Base-by-base conservation (phyloP, 2,113 vertebrate genomes). In the Heloderma charlesbogerti region DNA sequence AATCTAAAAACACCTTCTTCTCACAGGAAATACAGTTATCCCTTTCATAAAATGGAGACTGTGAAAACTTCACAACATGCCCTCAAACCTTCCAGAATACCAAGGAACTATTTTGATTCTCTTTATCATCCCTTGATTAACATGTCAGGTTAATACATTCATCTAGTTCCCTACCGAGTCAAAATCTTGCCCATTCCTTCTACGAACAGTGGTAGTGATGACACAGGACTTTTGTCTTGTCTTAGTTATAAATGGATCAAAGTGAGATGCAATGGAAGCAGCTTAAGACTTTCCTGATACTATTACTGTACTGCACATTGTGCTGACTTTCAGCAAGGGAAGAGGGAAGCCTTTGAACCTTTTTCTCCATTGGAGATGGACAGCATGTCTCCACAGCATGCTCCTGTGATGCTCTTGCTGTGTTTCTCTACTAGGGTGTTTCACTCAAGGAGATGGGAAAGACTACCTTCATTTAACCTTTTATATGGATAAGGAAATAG, bases 161-260 rank as follows among this genome's bases (percentile, higher is more conserved):
- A 71, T 87, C 89, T 95, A 20, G 80, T 94, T 91, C 83, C 80
- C 86, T 18, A 85, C 82, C 79, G 80, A 94, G 84, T 67, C 90
- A 84, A 95, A 94, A 94, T 13, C 87, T 92, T 66, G 43, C 91
- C 87, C 0, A 0, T 29, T 57, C 84, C 88, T 95, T 84, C 48
- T 88, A 91, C 95, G 94, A 96, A 92, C 34, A 63, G 66, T 89
- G 82, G 16, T 91, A 87, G 80, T 29, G 7, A 91, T 84, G 60
- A 34, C 66, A 60, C 16, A 25, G 45, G 80, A 90, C 63, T 89
- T 71, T 85, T 0, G 0, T 89, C 89, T 92, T 88, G 90, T 87
- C 93, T 91, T 60, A 84, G 29, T 78, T 88, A 67, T 86, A 67
- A 86, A 71, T 63, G 92, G 91, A 96, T 96, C 82, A 96, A 96